Conservation (phyloP, 2,113 vertebrate genomes). For the Clinocottus analis region DNA sequence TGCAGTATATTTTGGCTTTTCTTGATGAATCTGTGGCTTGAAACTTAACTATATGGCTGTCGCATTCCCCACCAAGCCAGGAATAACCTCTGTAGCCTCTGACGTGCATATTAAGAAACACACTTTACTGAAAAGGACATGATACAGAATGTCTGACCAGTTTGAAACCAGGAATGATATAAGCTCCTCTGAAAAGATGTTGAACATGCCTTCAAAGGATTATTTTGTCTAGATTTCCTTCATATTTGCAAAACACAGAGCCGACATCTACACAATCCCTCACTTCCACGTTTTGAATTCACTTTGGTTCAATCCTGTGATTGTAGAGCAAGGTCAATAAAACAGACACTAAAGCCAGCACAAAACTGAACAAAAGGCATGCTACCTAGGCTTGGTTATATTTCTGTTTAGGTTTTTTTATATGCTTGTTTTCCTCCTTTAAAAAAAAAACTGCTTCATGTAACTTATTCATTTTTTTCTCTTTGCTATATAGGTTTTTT, state of each 20-base stretch:
- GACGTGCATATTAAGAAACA: conserved; percentile 54
- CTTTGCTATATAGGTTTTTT: conserved; percentile 34
- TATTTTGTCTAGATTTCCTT: conserved; percentile 52
- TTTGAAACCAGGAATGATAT: conserved; percentile 45
- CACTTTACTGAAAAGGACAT: conserved; percentile 39
- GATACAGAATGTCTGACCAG: conserved; percentile 50
- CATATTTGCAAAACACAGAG: conserved; percentile 55
- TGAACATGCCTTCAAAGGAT: conserved; percentile 51
- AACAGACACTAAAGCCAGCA: conserved; percentile 83
- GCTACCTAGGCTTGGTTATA: conserved; percentile 80
- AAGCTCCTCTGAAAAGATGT: conserved; percentile 42
- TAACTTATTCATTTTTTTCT: conserved; percentile 34
- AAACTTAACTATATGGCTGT: conserved; percentile 58
- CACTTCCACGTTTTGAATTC: conserved; percentile 62
- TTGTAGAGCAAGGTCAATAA: conserved; percentile 66
- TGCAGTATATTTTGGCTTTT: conserved; percentile 40
- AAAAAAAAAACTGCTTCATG: conserved; percentile 52
- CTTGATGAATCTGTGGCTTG: conserved; percentile 50
- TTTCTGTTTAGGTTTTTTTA: conserved; percentile 36
- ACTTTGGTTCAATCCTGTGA: conserved; percentile 73
- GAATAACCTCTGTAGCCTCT: conserved; percentile 45
- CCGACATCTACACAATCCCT: conserved; percentile 41
- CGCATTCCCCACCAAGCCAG: conserved; percentile 56
- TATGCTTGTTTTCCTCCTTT: conserved; percentile 58
- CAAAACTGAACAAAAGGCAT: conserved; percentile 82